A percentile compares a stretch with the other conserved stretches of the same genome.
Evolutionary conservation across 2,797 vertebrate species (phyloP).

Genomic region (Macropodus opercularis): DNA sequence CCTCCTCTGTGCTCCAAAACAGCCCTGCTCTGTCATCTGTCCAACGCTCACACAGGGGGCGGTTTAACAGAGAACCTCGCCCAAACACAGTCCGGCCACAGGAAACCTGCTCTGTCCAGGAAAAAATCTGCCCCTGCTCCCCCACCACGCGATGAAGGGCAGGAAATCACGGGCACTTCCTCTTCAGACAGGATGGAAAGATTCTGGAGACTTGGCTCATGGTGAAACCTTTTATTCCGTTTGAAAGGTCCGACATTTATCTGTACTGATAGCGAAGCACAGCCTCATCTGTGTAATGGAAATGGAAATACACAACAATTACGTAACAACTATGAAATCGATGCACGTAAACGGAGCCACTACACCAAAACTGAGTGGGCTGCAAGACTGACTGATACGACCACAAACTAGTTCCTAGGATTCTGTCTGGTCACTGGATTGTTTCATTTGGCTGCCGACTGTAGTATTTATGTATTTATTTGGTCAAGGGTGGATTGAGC

Average conservation of each 20-base stretch:
- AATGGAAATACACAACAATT: constrained; percentile 31
- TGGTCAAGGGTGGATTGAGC: constrained; percentile 19
- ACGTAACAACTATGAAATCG: constrained; percentile 35
- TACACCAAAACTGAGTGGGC: constrained; percentile 28
- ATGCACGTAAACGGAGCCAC: background rate
- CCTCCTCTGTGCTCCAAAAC: constrained; percentile 70
- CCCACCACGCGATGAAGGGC: constrained; percentile 57
- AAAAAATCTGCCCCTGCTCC: constrained; percentile 47
- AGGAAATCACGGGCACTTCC: constrained; percentile 73
- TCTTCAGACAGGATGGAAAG: constrained; percentile 52
- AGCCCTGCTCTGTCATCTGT: constrained; percentile 59
- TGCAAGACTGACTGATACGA: too few relatives aligned
- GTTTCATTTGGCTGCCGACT: constrained; percentile 42
- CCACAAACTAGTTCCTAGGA: too few relatives aligned
- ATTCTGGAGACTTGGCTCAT: constrained; percentile 9
- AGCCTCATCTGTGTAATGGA: constrained; percentile 14
- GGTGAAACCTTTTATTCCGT: constrained; percentile 2
- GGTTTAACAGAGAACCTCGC: constrained; percentile 43
- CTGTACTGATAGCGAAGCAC: background rate
- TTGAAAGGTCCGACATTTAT: background rate
- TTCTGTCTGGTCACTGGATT: constrained; percentile 42
- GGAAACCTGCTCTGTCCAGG: constrained; percentile 66
- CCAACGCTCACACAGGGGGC: constrained; percentile 53
- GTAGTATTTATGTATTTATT: constrained; percentile 35
- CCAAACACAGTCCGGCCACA: constrained; percentile 50